A percentile compares a stretch with the other conserved stretches of the same genome.
Evolutionary conservation across 1,140 invertebrate genomes (phyloP).

Genomic region (Brevipalpus yothersi): DNA sequence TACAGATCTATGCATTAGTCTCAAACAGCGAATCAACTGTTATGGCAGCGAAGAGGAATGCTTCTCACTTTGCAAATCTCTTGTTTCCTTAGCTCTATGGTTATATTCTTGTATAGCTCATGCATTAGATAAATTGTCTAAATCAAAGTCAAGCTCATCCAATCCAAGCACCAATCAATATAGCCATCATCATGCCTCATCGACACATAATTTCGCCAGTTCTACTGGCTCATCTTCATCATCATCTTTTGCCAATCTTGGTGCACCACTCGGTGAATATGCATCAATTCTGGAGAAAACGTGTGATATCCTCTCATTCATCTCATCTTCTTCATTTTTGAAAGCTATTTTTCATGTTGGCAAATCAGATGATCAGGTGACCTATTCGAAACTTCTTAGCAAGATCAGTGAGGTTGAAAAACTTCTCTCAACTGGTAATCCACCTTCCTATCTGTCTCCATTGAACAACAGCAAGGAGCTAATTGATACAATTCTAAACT

Average conservation of each 20-base stretch:
- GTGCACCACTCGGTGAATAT: not conserved
- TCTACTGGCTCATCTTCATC: not conserved
- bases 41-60: slow-evolving; percentile 19
- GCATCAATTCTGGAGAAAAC: slow-evolving; percentile 19
- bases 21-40: slow-evolving; percentile 16
- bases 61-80: slow-evolving; percentile 17
- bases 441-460: slow-evolving; percentile 3
- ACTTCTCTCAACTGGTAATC: slow-evolving; percentile 2
- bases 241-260: not conserved
- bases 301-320: slow-evolving; percentile 18
- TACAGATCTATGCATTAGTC: not conserved
- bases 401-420: slow-evolving; percentile 12
- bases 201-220: not conserved
- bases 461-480: slow-evolving; percentile 10
- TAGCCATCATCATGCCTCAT: not conserved
- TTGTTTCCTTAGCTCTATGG: slow-evolving; percentile 20
- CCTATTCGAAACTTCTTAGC: slow-evolving; percentile 12
- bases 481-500: slow-evolving; percentile 10
- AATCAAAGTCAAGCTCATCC: slow-evolving; percentile 11
- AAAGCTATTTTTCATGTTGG: slow-evolving; percentile 22
- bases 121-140: slow-evolving; percentile 14
- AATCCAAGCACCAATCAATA: not conserved
- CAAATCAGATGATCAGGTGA: slow-evolving; percentile 20
- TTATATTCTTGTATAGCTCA: slow-evolving; percentile 17
- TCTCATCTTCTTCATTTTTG: slow-evolving; percentile 19